These are phyloP conservation scores for Champsocephalus gunnari DNA, from an alignment of 2,797 vertebrate genomes.

Conservation along the genomic window DNA sequence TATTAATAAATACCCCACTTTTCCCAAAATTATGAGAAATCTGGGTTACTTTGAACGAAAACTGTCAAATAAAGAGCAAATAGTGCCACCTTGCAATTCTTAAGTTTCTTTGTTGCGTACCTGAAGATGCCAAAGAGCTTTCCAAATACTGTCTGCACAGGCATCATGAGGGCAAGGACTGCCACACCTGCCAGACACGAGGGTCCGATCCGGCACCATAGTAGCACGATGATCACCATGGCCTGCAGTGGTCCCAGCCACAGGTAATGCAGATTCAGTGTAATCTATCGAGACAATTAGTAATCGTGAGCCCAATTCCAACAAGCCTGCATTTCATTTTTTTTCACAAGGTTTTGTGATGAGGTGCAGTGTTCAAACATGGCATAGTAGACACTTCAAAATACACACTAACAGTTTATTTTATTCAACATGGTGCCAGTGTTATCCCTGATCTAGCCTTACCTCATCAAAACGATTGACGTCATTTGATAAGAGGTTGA, in stretches of 20 bases:
- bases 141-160: slow-evolving; percentile 90
- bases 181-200: slow-evolving; percentile 92
- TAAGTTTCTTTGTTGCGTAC: slow-evolving; percentile 67
- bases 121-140: slow-evolving; percentile 91
- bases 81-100: neutral
- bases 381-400: too few species aligned
- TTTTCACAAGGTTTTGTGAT: too few species aligned
- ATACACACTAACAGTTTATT: too few species aligned
- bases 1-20: too few species aligned
- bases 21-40: too few species aligned
- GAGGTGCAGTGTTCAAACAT: too few species aligned
- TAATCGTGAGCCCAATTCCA: neutral
- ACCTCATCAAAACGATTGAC: slow-evolving; percentile 96
- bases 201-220: slow-evolving; percentile 92
- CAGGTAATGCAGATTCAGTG: slow-evolving; percentile 91
- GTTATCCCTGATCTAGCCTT: neutral
- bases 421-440: too few species aligned
- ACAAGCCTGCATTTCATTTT: too few species aligned
- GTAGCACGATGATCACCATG: slow-evolving; percentile 85
- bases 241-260: slow-evolving; percentile 94
- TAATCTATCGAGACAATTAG: slow-evolving; percentile 80
- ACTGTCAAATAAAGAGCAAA: neutral
- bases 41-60: neutral
- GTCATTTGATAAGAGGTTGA: slow-evolving; percentile 95
- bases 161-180: slow-evolving; percentile 88